These are phyloP conservation scores for Xylocampa areola DNA, from an alignment of 2,888 invertebrate species.

Conservation along the genomic window DNA sequence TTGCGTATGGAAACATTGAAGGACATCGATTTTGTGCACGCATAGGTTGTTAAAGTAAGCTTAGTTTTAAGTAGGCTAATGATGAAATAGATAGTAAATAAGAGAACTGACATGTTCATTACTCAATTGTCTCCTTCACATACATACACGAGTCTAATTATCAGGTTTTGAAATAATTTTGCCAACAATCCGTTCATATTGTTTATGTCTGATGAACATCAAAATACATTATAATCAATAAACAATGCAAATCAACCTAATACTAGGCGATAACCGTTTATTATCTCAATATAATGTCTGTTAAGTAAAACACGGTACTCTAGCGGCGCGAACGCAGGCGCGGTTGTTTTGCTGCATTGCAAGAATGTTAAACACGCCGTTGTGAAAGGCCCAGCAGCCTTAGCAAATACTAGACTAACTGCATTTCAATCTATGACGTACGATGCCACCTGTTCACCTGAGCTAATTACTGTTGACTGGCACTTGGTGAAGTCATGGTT, in stretches of 20 bases:
- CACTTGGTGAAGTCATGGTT: background rate
- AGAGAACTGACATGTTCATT: no score
- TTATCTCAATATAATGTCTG: background rate
- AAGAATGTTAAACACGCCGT: constrained; percentile 70
- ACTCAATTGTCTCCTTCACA: no score
- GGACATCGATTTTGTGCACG: background rate
- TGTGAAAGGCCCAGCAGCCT: constrained; percentile 71
- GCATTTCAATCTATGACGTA: constrained; percentile 62
- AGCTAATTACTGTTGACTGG: constrained; percentile 37
- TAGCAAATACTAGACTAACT: constrained; percentile 62
- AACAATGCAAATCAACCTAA: background rate
- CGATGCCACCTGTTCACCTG: constrained; percentile 53
- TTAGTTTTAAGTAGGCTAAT: background rate
- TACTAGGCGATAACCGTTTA: background rate
- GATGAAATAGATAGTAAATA: background rate
- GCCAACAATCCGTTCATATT: no score
- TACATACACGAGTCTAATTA: no score
- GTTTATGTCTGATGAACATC: background rate
- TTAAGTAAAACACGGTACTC: constrained; percentile 26
- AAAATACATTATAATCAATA: background rate
- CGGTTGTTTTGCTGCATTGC: constrained; percentile 51
- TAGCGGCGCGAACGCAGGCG: constrained; percentile 32
- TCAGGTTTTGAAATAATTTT: no score
- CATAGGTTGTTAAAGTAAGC: no score
- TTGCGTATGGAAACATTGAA: background rate